Evolutionary conservation across 2,888 invertebrate species (phyloP), one percentile per base, ranked within the genome.

Genomic region (Neoaliturus tenellus): DNA sequence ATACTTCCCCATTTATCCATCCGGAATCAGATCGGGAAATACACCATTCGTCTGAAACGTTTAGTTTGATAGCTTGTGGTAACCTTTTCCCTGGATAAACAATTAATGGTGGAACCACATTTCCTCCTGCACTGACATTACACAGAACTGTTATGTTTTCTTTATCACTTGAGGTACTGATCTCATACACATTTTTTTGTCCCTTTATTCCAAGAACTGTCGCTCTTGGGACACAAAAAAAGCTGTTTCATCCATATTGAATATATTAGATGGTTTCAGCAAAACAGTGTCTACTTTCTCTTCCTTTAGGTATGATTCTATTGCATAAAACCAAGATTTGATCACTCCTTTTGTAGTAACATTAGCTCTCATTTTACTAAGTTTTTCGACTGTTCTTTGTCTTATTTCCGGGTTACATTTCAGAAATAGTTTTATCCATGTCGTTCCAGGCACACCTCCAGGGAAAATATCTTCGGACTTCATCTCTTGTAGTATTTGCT

Each of bases 241-340:
- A 80, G 88, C 89, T 20, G 89, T 88, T 85, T 90, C 90, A 86
- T 90, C 90, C 17, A 86, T 87, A 87, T 90, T 90, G 80, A 88
- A 90, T 83, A 89, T 86, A 25, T 85, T 51, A 35, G 88, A 82
- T 69, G 88, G 86, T 28, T 88, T 85, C 44, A 85, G 48, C n/a
- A 73, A 48, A 88, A 67, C 25, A 86, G 83, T 58, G 87, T 87
- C 35, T 3, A 75, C 3, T 75, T 75, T 33, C 3, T 75, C 25
- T n/a, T 35, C 20, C 41, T 84, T 78, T 58, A 89, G 85, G 86
- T 89, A 89, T 1, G 55, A 75, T 82, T 86, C 83, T 5, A 89
- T 86, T 85, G 86, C 87, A 41, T 82, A 31, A 85, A 89, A 89
- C 89, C 90, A 90, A 35, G 83, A 80, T 3, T 83, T 35, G 80